Conservation (phyloP, 2,797 vertebrate genomes). For the Hydrolagus colliei region DNA sequence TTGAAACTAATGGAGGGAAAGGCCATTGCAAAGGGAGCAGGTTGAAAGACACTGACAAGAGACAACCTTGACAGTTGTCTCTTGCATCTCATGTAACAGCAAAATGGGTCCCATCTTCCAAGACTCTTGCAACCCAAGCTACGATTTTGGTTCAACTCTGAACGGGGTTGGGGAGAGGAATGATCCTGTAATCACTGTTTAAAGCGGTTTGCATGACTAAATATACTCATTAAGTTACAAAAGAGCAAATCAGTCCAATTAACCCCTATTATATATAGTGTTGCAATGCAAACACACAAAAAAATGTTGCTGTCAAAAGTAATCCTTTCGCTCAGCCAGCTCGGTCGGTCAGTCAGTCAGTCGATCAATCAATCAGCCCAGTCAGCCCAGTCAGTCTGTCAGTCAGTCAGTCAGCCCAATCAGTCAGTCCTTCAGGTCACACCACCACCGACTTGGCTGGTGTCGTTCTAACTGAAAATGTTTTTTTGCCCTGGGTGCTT, state of each 20-base stretch:
- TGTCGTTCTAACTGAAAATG: neutral
- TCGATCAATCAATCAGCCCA: too few species aligned
- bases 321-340: too few species aligned
- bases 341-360: too few species aligned
- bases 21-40: conserved; percentile 54
- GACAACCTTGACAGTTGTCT: conserved; percentile 46
- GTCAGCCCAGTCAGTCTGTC: neutral
- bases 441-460: conserved; percentile 36
- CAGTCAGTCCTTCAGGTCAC: conserved; percentile 30
- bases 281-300: neutral
- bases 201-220: neutral
- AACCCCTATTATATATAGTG: neutral
- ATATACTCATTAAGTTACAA: neutral
- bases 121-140: neutral
- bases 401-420: conserved; percentile 25
- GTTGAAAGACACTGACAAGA: conserved; percentile 38
- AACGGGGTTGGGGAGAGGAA: neutral
- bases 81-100: conserved; percentile 46
- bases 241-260: neutral
- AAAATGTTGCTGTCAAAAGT: too few species aligned
- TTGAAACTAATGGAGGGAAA: conserved; percentile 58
- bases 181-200: neutral
- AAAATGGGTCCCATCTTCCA: neutral
- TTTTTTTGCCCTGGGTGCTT: neutral
- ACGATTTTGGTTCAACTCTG: neutral